These are phyloP conservation scores for Camelus dromedarius DNA, from an alignment of 2,113 vertebrate genomes.

Conservation along the genomic window DNA sequence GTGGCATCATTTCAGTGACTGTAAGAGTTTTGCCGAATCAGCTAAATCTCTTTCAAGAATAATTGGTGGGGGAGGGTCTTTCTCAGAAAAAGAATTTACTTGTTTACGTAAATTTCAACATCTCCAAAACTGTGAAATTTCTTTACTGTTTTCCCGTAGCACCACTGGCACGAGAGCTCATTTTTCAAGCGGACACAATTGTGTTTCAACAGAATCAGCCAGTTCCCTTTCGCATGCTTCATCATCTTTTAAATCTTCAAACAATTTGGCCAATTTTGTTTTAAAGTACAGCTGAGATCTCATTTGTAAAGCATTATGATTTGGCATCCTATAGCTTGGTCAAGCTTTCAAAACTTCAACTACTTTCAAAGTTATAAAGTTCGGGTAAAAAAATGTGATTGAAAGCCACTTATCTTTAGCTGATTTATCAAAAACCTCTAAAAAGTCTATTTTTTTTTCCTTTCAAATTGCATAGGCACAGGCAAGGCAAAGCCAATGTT, in stretches of 20 bases:
- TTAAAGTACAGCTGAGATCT: background rate
- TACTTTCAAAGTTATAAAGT: background rate
- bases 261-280: background rate
- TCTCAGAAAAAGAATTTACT: background rate
- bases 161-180: background rate
- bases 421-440: background rate
- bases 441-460: background rate
- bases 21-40: background rate
- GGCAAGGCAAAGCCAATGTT: background rate
- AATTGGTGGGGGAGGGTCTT: background rate
- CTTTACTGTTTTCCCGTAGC: background rate
- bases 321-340: background rate
- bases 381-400: background rate
- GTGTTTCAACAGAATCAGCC: background rate
- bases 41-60: background rate
- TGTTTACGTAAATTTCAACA: background rate
- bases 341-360: background rate
- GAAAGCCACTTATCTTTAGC: background rate
- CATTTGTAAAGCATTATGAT: background rate
- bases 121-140: background rate
- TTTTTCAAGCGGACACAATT: background rate
- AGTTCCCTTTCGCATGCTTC: background rate
- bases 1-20: background rate
- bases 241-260: background rate
- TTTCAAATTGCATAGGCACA: background rate